Evolutionary conservation across 1,140 invertebrate species (phyloP).

Genomic region (Neuroterus valhalla): DNA sequence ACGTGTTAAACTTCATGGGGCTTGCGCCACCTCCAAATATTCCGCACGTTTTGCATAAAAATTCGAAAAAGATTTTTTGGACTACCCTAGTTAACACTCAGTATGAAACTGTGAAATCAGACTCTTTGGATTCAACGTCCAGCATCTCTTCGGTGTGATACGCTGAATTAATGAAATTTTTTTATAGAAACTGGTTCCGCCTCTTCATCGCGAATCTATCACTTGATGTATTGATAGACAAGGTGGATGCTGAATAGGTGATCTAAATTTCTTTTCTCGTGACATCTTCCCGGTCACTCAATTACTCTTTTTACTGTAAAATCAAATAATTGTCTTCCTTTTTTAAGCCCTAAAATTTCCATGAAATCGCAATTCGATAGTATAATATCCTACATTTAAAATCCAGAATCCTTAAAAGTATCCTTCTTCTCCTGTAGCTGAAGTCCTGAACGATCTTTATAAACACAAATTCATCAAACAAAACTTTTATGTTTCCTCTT

Average conservation of each 20-base stretch:
- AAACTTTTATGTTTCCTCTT: neutral
- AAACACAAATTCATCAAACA: too few relatives aligned
- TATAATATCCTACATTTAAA: neutral
- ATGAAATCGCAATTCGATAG: neutral
- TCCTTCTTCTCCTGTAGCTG: too few relatives aligned
- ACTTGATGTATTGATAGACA: too few relatives aligned
- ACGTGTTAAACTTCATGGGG: too few relatives aligned
- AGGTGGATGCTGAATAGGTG: too few relatives aligned
- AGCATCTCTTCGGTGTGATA: neutral
- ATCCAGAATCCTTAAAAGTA: neutral
- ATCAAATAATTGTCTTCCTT: neutral
- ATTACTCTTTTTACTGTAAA: neutral
- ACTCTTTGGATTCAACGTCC: neutral
- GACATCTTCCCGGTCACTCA: neutral
- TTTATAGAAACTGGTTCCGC: neutral
- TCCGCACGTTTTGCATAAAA: too few relatives aligned
- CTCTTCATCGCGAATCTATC: constrained; percentile 3
- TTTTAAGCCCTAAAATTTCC: too few relatives aligned
- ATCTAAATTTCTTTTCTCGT: neutral
- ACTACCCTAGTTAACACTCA: neutral
- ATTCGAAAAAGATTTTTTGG: too few relatives aligned
- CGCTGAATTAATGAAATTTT: neutral
- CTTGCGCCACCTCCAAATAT: too few relatives aligned
- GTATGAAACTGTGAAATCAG: constrained; percentile 18
- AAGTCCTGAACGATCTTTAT: too few relatives aligned